Percentiles rank a stretch among this genome's conserved stretches.
These are phyloP conservation scores for Phrynosoma blainvillii DNA, from an alignment of 2,113 vertebrate genomes.

Conservation along the genomic window DNA sequence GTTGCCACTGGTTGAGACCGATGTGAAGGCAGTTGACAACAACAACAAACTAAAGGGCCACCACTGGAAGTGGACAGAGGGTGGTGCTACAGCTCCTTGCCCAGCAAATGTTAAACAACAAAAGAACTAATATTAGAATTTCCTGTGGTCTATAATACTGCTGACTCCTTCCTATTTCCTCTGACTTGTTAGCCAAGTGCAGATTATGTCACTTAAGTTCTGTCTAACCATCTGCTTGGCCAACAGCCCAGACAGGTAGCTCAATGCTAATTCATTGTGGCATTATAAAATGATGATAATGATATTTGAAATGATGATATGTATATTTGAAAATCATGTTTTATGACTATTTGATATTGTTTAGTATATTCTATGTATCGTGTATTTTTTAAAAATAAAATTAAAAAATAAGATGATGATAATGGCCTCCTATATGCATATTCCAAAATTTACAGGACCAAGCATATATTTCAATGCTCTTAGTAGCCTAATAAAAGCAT, in stretches of 20 bases:
- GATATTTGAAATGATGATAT: not conserved
- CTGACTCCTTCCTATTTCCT: not conserved
- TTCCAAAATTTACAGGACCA: slow-evolving; percentile 12
- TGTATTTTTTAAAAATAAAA: too few species aligned
- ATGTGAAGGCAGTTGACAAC: too few species aligned
- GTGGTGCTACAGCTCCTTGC: not conserved
- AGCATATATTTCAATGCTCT: slow-evolving; percentile 14
- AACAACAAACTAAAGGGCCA: not conserved
- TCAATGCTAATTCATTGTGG: slow-evolving; percentile 18
- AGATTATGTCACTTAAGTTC: not conserved
- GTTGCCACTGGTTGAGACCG: too few species aligned
- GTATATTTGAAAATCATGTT: too few species aligned
- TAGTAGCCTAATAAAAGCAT: slow-evolving; percentile 45
- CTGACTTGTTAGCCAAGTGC: not conserved
- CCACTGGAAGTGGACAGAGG: not conserved
- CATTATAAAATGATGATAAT: not conserved
- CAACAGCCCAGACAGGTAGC: not conserved
- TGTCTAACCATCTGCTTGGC: not conserved
- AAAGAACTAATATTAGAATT: not conserved
- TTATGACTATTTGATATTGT: too few species aligned
- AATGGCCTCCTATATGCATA: not conserved
- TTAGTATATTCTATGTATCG: too few species aligned
- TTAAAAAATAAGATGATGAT: not conserved
- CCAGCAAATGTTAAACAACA: not conserved
- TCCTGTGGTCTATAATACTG: not conserved